phyloP scores from a whole-genome alignment of 2,888 invertebrate species.

The Yponomeuta cagnagella region DNA sequence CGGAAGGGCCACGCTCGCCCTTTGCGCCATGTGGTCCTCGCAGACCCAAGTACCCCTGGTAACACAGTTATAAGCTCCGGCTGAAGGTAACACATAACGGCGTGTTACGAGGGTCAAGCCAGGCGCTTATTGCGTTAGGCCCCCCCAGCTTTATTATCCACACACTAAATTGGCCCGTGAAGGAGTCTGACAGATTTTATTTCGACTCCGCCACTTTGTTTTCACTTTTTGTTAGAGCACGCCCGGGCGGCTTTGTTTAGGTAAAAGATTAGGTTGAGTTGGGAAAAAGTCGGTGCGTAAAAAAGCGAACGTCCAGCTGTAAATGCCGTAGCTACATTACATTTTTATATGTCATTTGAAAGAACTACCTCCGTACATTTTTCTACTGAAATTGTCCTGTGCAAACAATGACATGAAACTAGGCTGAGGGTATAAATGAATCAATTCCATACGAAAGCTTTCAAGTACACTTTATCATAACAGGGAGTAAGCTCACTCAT shows the following conservation, averaged over 20 bases:
- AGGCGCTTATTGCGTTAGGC: slow-evolving; percentile 57
- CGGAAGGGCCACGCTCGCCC: slow-evolving; percentile 80
- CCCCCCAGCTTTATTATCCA: slow-evolving; percentile 51
- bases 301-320: not conserved
- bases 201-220: slow-evolving; percentile 32
- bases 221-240: slow-evolving; percentile 5
- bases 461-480: not conserved
- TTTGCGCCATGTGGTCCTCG: slow-evolving; percentile 79
- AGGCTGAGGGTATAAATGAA: not conserved
- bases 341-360: not conserved
- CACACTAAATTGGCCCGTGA: slow-evolving; percentile 42
- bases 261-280: not conserved
- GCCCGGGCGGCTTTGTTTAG: not conserved
- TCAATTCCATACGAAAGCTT: not conserved
- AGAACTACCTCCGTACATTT: not conserved
- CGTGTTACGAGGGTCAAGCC: slow-evolving; percentile 63
- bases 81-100: slow-evolving; percentile 55
- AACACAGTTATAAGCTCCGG: slow-evolving; percentile 57
- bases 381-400: not conserved
- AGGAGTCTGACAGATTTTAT: slow-evolving; percentile 38
- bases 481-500: not conserved
- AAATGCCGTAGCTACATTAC: not conserved
- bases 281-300: not conserved
- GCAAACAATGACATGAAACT: not conserved
- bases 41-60: slow-evolving; percentile 64